Conservation (phyloP, 37 sponge, comb jelly and placozoan species). For the Ianthella basta region DNA sequence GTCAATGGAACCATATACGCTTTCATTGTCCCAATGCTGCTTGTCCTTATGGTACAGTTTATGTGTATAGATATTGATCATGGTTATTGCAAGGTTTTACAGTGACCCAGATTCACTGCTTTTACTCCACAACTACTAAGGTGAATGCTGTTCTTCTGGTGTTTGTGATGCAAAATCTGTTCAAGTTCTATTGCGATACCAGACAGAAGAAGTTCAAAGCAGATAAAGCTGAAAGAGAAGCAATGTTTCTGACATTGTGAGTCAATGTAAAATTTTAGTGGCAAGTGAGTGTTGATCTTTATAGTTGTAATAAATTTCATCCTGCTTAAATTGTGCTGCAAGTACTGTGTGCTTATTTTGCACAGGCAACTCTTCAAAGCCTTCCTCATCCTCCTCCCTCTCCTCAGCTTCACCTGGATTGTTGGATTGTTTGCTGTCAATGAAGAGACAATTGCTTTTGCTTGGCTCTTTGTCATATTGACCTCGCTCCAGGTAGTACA, state of each 20-base stretch:
- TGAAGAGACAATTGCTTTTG: not conserved
- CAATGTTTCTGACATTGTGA: too few relatives aligned
- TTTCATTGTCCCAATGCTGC: constrained; percentile 23
- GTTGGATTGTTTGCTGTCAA: constrained; percentile 23
- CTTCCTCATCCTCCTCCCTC: not conserved
- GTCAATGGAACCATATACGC: constrained; percentile 20
- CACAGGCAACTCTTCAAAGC: not conserved
- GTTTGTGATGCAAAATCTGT: constrained; percentile 17
- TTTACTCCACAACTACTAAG: not conserved
- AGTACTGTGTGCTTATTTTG: too few relatives aligned
- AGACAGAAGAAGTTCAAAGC: too few relatives aligned
- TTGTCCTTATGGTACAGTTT: constrained; percentile 16
- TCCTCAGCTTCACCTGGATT: constrained; percentile 8
- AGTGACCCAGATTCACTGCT: too few relatives aligned
- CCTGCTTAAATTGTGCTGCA: not conserved
- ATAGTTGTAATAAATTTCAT: too few relatives aligned
- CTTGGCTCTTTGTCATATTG: constrained; percentile 3
- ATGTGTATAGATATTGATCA: too few relatives aligned
- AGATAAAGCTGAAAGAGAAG: too few relatives aligned
- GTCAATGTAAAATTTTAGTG: too few relatives aligned
- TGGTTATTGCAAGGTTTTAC: too few relatives aligned
- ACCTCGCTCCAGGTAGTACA: not conserved
- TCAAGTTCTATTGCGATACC: not conserved
- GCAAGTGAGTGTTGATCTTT: too few relatives aligned
- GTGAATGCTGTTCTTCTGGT: not conserved